Evolutionary conservation across 92 coral and sea anemone species (phyloP).

Genomic region (Pocillopora grandis): DNA sequence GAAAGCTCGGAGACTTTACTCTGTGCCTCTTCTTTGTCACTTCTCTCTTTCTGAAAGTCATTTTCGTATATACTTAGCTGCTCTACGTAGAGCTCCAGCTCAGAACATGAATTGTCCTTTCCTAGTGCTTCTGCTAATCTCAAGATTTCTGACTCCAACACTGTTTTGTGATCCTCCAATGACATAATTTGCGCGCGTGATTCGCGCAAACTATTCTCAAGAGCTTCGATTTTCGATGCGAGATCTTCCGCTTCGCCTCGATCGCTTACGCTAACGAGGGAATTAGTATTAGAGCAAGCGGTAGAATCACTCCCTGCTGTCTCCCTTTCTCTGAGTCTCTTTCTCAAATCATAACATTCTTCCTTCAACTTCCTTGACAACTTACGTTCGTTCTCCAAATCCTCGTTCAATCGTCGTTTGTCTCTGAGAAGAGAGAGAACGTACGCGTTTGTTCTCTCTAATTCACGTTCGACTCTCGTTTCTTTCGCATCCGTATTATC

Average conservation of each 20-base stretch:
- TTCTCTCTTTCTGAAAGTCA: constrained; percentile 83
- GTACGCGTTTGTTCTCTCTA: constrained; percentile 30
- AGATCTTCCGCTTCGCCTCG: constrained; percentile 21
- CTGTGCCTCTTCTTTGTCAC: constrained; percentile 79
- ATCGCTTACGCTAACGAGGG: constrained; percentile 28
- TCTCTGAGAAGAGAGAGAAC: constrained; percentile 52
- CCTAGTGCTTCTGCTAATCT: constrained; percentile 80
- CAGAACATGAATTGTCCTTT: constrained; percentile 43
- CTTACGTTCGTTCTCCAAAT: constrained; percentile 62
- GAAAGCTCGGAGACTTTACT: constrained; percentile 63
- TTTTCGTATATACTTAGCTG: constrained; percentile 83
- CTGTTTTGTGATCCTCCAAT: constrained; percentile 74
- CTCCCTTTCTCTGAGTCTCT: constrained; percentile 41
- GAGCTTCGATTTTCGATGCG: constrained; percentile 26
- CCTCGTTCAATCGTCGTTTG: constrained; percentile 52
- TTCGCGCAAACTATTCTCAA: constrained; percentile 46
- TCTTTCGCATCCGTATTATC: constrained; percentile 29
- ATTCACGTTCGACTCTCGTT: constrained; percentile 17
- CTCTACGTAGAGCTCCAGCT: constrained; percentile 69
- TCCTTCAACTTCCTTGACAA: constrained; percentile 53
- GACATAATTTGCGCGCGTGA: constrained; percentile 50
- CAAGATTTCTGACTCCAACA: constrained; percentile 74
- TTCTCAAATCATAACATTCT: constrained; percentile 47
- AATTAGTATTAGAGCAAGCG: constrained; percentile 15
- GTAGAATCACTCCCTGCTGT: constrained; percentile 3